Conservation (phyloP, 2,888 invertebrate genomes). For the Pecten maximus region DNA sequence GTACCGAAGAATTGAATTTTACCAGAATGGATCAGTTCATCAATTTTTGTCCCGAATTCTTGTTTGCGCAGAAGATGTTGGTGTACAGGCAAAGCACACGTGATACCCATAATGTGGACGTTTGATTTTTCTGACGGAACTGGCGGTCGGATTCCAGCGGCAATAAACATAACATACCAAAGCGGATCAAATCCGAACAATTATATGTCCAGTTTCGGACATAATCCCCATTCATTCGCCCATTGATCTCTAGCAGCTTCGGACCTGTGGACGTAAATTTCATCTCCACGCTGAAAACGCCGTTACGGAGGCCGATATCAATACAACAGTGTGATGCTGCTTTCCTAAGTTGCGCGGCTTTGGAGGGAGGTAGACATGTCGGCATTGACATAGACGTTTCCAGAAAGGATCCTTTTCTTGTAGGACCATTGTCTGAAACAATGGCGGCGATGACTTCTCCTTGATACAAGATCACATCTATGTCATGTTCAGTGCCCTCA, state of each 20-base stretch:
- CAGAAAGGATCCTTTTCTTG: slow-evolving; percentile 37
- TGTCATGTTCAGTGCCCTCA: slow-evolving; percentile 53
- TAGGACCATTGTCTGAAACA: slow-evolving; percentile 53
- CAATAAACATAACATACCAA: not conserved
- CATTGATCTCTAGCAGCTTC: slow-evolving; percentile 56
- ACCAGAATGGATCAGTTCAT: not conserved
- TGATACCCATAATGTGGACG: slow-evolving; percentile 11
- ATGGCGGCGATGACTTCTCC: slow-evolving; percentile 50
- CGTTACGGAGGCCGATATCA: slow-evolving; percentile 46
- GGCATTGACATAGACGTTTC: slow-evolving; percentile 49
- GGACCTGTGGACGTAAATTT: slow-evolving; percentile 50
- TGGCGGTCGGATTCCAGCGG: not conserved
- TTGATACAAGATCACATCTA: slow-evolving; percentile 51
- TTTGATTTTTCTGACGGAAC: not conserved
- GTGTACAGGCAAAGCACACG: not conserved
- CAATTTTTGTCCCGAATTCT: not conserved
- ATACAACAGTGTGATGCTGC: slow-evolving; percentile 42
- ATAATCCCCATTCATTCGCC: slow-evolving; percentile 53
- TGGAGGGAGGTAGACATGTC: not conserved
- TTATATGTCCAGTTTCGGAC: slow-evolving; percentile 47
- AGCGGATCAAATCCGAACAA: slow-evolving; percentile 46
- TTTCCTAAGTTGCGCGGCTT: not conserved
- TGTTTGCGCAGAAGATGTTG: not conserved
- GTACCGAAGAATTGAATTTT: not conserved
- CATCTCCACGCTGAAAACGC: slow-evolving; percentile 54